These are phyloP conservation scores for Phenganax subtilis DNA, from an alignment of 92 coral and sea anemone species.

Conservation along the genomic window DNA sequence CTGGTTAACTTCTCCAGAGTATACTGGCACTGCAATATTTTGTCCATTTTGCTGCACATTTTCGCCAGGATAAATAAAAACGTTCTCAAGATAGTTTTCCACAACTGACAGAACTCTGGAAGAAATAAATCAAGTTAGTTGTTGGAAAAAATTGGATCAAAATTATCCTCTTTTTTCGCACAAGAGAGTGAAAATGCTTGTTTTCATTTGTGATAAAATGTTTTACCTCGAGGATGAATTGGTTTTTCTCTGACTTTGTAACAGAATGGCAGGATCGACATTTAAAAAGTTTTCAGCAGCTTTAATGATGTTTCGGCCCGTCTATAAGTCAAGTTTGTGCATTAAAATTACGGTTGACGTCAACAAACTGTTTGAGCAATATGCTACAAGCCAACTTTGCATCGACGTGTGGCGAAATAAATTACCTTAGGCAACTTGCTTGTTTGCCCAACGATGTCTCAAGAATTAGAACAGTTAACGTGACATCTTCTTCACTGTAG, in stretches of 20 bases:
- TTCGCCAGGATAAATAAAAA: background rate
- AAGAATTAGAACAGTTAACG: background rate
- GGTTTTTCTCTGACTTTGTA: background rate
- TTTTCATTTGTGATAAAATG: background rate
- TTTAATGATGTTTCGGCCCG: background rate
- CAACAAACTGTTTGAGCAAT: too few species aligned
- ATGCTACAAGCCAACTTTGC: too few species aligned
- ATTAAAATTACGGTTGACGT: too few species aligned
- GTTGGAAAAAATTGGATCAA: too few species aligned
- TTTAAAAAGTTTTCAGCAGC: background rate
- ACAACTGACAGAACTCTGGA: constrained; percentile 1
- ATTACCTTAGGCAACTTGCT: background rate
- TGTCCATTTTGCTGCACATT: background rate
- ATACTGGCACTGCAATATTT: background rate
- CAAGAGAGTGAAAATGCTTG: too few species aligned
- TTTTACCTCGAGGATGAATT: background rate
- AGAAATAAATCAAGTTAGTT: background rate
- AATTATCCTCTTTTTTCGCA: too few species aligned
- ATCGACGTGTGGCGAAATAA: background rate
- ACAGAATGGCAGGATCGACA: background rate
- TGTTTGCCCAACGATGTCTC: constrained; percentile 5
- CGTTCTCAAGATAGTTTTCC: constrained; percentile 9
- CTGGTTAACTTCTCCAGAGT: background rate
- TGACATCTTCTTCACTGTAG: background rate
- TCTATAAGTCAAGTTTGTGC: background rate